phyloP scores from a whole-genome alignment of 2,113 vertebrate species.

The Hyperopisus bebe region DNA sequence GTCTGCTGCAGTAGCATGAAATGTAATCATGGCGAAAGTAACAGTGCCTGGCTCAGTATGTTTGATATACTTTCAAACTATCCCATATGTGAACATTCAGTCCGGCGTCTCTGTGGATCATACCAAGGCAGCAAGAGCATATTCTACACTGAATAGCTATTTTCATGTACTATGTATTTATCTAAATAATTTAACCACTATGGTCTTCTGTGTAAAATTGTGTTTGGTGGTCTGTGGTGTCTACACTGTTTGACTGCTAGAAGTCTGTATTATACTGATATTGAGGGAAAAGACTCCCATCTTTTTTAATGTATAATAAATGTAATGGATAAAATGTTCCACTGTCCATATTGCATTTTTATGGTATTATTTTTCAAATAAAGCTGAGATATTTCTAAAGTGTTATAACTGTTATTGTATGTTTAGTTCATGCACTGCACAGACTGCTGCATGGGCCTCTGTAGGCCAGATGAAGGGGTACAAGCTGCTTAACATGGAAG shows the following conservation, averaged over 20 bases:
- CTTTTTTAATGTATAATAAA: conserved; percentile 32
- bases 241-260: background rate
- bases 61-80: background rate
- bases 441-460: background rate
- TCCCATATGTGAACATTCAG: background rate
- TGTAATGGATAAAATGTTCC: conserved; percentile 31
- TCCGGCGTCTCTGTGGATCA: background rate
- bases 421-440: background rate
- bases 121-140: background rate
- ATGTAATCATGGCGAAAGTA: background rate
- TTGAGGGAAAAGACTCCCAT: conserved; percentile 8
- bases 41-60: background rate
- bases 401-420: background rate
- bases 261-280: background rate
- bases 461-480: background rate
- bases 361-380: conserved; percentile 56
- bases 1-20: background rate
- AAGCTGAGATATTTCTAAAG: conserved; percentile 35
- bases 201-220: background rate
- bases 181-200: background rate
- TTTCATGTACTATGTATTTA: conserved; percentile 19
- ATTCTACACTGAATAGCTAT: background rate
- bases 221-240: background rate
- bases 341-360: conserved; percentile 43
- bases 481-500: background rate